Evolutionary conservation across 2,888 invertebrate species (phyloP), one percentile per base, ranked within the genome.

Genomic region (Chesias legatella): DNA sequence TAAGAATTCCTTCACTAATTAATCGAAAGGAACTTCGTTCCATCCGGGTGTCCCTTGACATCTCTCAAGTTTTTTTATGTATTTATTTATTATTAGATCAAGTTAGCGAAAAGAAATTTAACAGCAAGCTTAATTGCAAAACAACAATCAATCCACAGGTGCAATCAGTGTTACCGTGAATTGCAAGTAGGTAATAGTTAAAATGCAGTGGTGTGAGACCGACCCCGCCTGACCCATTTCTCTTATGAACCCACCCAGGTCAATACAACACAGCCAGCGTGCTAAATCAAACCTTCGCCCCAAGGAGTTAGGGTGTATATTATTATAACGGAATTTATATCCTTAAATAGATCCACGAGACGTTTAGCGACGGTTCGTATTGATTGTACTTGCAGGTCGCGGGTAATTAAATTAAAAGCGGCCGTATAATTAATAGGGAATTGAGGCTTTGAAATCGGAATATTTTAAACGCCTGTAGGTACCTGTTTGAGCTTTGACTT

Each of bases 191-290:
- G 58, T 51, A 60, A 55, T 63, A 69, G 73, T 78, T 76, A 78
- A 78, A 69, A 75, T 67, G 69, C 73, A 74, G 60, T 65, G 67
- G 67, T 69, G 71, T 61, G 73, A 70, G 70, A 75, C 52, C 67
- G 67, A 74, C 78, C 73, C 60, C 63, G 57, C 51, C 60, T 79
- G 82, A 81, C 83, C 83, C 65, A 82, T 80, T 82, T 83, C 69
- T 67, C 60, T 56, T 61, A 60, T 61, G 68, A 60, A 67, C 66
- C 62, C 64, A 56, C 58, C 61, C 67, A 69, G 79, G 74, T 80
- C 78, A 77, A 61, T 60, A 63, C 58, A 51, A 47, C 30, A 7
- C 6, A 27, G 20, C 7, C 26, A 1, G 9, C 21, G 40, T 13
- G 28, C 25, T 25, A 64, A 64, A 50, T 41, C 49, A 26, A 54